These are phyloP conservation scores for Notospermus geniculatus DNA, from an alignment of 1,140 invertebrate species.

Conservation along the genomic window DNA sequence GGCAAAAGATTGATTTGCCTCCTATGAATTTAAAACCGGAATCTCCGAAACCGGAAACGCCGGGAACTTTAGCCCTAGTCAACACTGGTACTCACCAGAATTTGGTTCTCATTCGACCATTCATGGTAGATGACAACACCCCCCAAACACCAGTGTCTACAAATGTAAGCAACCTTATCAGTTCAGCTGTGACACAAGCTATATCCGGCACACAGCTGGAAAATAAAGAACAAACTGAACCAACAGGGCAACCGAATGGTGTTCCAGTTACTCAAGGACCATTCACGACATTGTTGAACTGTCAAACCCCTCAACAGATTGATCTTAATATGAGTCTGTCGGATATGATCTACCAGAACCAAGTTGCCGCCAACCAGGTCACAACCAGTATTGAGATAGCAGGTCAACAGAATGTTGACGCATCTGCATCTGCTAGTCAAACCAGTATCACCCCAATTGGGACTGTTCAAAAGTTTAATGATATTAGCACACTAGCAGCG, in stretches of 20 bases:
- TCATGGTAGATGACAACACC: background rate
- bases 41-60: background rate
- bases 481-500: no score
- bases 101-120: conserved; percentile 1
- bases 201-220: background rate
- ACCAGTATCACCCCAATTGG: no score
- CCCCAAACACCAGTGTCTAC: background rate
- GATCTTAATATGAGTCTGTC: no score
- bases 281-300: no score
- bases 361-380: no score
- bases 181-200: conserved; percentile 7
- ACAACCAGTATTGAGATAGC: no score
- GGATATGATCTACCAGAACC: no score
- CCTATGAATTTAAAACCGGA: background rate
- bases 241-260: background rate
- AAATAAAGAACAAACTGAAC: background rate
- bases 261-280: background rate
- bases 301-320: no score
- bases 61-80: background rate
- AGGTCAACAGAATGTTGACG: no score
- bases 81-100: conserved; percentile 2
- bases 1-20: conserved; percentile 4
- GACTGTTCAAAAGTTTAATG: no score
- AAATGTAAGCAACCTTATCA: background rate
- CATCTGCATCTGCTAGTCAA: no score